Evolutionary conservation across 2,888 invertebrate genomes (phyloP), one percentile per base, ranked within the genome.

Genomic region (Heterodera filipjevi): DNA sequence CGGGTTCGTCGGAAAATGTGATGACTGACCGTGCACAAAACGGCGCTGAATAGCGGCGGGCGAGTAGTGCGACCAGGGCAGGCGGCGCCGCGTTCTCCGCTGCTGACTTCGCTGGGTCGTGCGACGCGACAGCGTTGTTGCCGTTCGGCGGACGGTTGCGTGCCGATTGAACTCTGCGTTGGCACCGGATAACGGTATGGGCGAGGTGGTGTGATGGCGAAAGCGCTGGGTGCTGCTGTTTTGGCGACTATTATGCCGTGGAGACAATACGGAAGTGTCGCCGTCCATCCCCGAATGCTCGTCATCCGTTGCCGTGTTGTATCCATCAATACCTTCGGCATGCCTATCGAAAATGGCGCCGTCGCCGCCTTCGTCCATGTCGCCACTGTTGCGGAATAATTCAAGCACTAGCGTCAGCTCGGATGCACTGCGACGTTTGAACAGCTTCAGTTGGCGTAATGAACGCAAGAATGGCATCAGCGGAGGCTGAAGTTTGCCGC

Each of bases 351-450:
- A 14, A 3, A 39, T 77, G 35, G 77, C 71, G 32, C 33, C 75
- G 49, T 64, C 77, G 22, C 70, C 53, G 1, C 66, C 82, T 32
- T 85, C 85, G 39, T 12, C 71, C 30, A 22, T 66, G 49, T 66
- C 81, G 22, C 76, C 68, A 1, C 64, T 79, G 32, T 85, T 84
- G 16, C 86, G 81, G 33, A 87, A 71, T 12, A 85, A 85, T 75
- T 86, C 87, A 76, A 87, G 81, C 19, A 87, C 86, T n/a, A 87
- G 80, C 70, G 83, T 83, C 71, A 87, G 77, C 77, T 87, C 87
- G 33, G 83, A 83, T 30, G 85, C 82, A 66, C 85, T 85, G 77
- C 84, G 84, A 76, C 85, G 81, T 30, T 59, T 59, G 59, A 59
- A 59, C 59, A 59, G 27, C 59, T 59, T 59, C 59, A 59, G 59